Evolutionary conservation across 2,797 vertebrate genomes (phyloP).

Genomic region (Octomys mimax): DNA sequence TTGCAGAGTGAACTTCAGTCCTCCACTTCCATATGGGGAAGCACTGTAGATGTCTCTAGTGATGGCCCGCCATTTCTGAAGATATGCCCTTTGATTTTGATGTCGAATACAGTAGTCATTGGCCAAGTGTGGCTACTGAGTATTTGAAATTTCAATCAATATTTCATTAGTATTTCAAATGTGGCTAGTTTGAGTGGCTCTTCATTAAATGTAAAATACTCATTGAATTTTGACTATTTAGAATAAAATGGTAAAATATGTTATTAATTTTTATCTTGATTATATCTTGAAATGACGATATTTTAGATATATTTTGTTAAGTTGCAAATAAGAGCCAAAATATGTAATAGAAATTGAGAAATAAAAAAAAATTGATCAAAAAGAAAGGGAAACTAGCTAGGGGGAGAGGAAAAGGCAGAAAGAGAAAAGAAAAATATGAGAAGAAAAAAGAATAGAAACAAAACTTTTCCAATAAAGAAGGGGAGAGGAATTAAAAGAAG

Average conservation of each 20-base stretch:
- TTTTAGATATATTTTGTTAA: conserved; percentile 22
- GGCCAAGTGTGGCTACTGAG: background rate
- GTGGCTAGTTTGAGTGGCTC: background rate
- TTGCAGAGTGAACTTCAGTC: conserved; percentile 25
- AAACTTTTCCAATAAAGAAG: background rate
- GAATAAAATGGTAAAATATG: background rate
- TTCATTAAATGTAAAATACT: background rate
- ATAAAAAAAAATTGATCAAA: background rate
- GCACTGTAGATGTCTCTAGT: background rate
- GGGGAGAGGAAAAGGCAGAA: background rate
- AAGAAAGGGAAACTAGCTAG: background rate
- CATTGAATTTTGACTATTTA: background rate
- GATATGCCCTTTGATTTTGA: background rate
- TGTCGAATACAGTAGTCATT: background rate
- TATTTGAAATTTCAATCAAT: background rate
- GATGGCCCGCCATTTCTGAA: background rate
- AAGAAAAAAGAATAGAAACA: background rate
- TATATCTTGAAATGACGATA: conserved; percentile 31
- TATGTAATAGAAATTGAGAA: background rate
- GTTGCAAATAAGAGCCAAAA: background rate
- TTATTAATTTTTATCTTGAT: conserved; percentile 42
- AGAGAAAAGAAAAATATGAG: background rate
- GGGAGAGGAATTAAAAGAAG: background rate
- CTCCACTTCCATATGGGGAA: background rate
- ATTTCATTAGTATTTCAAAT: background rate